phyloP scores from a whole-genome alignment of 2,888 invertebrate genomes.

The Thera britannica region DNA sequence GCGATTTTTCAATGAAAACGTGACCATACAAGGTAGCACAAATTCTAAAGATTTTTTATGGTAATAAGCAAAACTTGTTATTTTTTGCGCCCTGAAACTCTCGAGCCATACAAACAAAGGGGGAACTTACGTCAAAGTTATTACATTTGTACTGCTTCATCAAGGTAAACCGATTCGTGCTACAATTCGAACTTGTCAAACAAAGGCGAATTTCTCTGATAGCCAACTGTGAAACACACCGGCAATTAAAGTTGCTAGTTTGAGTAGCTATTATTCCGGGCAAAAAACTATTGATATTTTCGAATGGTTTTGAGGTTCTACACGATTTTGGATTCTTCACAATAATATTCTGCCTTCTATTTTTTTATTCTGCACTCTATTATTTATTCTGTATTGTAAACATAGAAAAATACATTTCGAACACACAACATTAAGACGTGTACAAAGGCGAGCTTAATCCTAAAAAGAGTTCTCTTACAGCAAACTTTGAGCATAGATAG shows the following conservation, averaged over 20 bases:
- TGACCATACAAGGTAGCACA: not conserved
- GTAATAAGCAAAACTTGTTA: conserved; percentile 8
- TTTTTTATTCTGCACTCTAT: too few species aligned
- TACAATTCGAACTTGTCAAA: conserved; percentile 55
- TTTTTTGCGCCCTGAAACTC: conserved; percentile 17
- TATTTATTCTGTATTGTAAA: too few species aligned
- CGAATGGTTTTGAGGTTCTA: too few species aligned
- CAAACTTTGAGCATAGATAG: too few species aligned
- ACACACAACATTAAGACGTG: too few species aligned
- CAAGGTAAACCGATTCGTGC: conserved; percentile 51
- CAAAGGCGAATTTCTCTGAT: conserved; percentile 54
- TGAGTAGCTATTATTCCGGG: not conserved
- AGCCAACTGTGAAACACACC: conserved; percentile 5
- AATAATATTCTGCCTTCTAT: too few species aligned
- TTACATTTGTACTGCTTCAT: conserved; percentile 61
- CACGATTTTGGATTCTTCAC: too few species aligned
- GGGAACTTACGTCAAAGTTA: conserved; percentile 47
- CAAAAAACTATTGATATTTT: too few species aligned
- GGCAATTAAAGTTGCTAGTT: conserved; percentile 1
- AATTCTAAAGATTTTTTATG: not conserved
- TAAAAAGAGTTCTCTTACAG: too few species aligned
- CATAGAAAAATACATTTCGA: too few species aligned
- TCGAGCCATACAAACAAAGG: conserved; percentile 16
- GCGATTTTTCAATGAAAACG: conserved; percentile 4
- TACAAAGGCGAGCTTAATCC: too few species aligned